These are phyloP conservation scores for Hippopotamyrus pictus DNA, from an alignment of 2,797 vertebrate genomes.

Conservation along the genomic window DNA sequence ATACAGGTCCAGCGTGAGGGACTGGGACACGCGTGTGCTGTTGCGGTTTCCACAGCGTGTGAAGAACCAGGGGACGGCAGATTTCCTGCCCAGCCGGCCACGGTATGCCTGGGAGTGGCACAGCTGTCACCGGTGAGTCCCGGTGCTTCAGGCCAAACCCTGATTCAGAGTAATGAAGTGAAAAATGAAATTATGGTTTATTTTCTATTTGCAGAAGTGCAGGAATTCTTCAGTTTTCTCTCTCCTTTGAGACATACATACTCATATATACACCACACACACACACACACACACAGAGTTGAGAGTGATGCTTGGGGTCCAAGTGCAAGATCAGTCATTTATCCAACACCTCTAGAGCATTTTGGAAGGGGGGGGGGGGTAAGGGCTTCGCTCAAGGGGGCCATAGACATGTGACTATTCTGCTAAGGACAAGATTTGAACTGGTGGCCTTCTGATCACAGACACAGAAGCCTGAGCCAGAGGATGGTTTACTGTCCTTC, in stretches of 20 bases:
- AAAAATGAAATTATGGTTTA: neutral
- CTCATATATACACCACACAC: neutral
- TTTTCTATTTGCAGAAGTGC: neutral
- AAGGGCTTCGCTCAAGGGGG: neutral
- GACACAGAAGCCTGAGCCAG: neutral
- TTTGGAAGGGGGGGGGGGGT: neutral
- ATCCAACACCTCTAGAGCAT: neutral
- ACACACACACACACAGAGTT: neutral
- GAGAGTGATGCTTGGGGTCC: neutral
- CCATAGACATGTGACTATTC: neutral
- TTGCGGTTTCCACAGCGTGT: slow-evolving; percentile 87
- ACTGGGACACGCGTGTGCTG: slow-evolving; percentile 84
- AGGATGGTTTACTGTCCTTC: neutral
- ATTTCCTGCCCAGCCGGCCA: slow-evolving; percentile 87
- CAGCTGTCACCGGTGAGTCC: slow-evolving; percentile 87
- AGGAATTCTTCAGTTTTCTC: neutral
- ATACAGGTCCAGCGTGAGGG: slow-evolving; percentile 62
- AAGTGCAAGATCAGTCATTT: neutral
- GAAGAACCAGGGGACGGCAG: slow-evolving; percentile 91
- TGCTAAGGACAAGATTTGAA: neutral
- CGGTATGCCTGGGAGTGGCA: slow-evolving; percentile 96
- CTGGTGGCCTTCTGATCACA: neutral
- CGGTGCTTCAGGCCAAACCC: neutral
- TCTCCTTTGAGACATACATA: neutral
- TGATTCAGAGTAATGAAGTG: neutral